phyloP scores from a whole-genome alignment of 2,113 vertebrate genomes.

The Thymallus thymallus region DNA sequence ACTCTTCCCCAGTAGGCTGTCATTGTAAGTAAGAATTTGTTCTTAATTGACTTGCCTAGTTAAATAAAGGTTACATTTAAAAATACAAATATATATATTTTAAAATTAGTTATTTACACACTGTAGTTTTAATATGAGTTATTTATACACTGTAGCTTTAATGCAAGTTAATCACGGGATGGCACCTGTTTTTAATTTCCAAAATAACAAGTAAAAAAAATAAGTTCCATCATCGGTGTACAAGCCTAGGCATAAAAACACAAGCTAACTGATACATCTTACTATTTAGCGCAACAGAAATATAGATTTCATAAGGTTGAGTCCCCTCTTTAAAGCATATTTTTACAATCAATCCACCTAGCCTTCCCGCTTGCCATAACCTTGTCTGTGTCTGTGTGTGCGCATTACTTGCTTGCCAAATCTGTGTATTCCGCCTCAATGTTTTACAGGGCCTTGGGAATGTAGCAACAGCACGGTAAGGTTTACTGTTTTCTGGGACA shows the following conservation, averaged over 20 bases:
- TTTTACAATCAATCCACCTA: constrained; percentile 55
- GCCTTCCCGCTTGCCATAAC: constrained; percentile 27
- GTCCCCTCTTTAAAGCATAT: constrained; percentile 46
- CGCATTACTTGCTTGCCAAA: too few relatives aligned
- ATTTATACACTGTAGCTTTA: too few relatives aligned
- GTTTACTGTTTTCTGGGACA: constrained; percentile 44
- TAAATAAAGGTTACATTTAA: too few relatives aligned
- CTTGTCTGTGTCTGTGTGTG: constrained; percentile 22
- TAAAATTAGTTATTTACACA: too few relatives aligned
- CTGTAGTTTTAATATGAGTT: too few relatives aligned
- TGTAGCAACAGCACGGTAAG: constrained; percentile 23
- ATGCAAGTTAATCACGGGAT: too few relatives aligned
- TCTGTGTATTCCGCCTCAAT: background rate
- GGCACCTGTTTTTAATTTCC: constrained; percentile 29
- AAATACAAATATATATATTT: too few relatives aligned
- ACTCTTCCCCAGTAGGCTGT: too few relatives aligned
- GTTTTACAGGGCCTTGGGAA: constrained; percentile 49
- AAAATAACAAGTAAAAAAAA: constrained; percentile 13
- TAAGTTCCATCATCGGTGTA: too few relatives aligned
- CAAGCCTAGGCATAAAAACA: constrained; percentile 26
- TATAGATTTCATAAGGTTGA: constrained; percentile 57
- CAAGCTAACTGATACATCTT: constrained; percentile 45
- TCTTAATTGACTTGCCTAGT: too few relatives aligned
- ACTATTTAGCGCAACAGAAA: constrained; percentile 47
- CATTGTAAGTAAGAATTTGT: too few relatives aligned